These are phyloP conservation scores for Misgurnus anguillicaudatus DNA, from an alignment of 2,113 vertebrate genomes.

Conservation along the genomic window DNA sequence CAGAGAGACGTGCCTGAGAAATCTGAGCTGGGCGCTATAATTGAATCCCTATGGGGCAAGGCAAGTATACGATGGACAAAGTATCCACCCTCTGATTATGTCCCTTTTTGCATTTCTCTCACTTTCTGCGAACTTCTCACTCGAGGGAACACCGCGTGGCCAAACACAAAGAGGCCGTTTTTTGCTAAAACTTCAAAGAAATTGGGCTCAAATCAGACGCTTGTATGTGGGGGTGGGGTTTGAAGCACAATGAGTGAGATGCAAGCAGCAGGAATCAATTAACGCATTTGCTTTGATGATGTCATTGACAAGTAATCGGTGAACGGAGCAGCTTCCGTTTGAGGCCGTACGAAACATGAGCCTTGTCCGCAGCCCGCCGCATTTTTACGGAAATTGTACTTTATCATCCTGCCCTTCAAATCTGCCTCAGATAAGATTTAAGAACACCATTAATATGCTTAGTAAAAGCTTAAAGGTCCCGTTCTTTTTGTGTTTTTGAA, in stretches of 20 bases:
- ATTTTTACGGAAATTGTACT: constrained; percentile 39
- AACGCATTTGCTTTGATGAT: constrained; percentile 77
- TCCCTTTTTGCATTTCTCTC: neutral
- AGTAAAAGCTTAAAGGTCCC: neutral
- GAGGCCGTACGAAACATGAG: constrained; percentile 61
- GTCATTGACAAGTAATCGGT: constrained; percentile 75
- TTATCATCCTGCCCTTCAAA: constrained; percentile 30
- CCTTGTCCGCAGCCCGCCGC: constrained; percentile 42
- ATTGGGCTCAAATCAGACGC: constrained; percentile 31
- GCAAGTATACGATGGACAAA: constrained; percentile 36
- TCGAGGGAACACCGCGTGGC: neutral
- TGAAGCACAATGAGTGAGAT: constrained; percentile 20
- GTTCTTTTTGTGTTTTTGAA: no score
- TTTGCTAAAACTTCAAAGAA: constrained; percentile 20
- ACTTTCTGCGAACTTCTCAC: neutral
- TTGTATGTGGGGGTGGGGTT: neutral
- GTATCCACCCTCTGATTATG: constrained; percentile 23
- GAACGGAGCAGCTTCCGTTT: constrained; percentile 73
- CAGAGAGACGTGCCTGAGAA: constrained; percentile 55
- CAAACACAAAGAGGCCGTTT: constrained; percentile 34
- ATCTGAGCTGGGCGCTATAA: constrained; percentile 59
- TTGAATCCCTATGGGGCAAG: constrained; percentile 68
- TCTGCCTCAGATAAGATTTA: neutral
- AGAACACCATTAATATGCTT: neutral
- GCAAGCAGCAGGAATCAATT: constrained; percentile 78